phyloP scores from a whole-genome alignment of 2,113 vertebrate genomes.

The Centropristis striata region DNA sequence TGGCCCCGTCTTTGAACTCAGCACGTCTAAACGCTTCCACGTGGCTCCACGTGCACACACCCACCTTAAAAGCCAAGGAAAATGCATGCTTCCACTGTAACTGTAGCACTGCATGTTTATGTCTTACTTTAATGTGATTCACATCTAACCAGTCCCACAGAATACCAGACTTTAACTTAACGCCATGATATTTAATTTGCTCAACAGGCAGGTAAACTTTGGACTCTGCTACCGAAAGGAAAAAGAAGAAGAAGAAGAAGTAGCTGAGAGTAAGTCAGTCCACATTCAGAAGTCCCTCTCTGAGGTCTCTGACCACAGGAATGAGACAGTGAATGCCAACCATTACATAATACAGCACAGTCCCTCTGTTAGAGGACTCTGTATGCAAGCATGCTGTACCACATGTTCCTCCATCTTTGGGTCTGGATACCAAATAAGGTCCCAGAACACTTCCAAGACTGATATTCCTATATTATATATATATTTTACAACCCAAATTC shows the following conservation, averaged over 20 bases:
- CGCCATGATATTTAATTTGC: too few relatives aligned
- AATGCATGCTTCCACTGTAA: constrained; percentile 6
- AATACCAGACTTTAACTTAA: too few relatives aligned
- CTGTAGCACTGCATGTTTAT: neutral
- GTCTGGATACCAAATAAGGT: neutral
- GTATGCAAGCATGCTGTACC: constrained; percentile 23
- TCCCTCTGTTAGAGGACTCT: constrained; percentile 29
- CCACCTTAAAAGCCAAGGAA: neutral
- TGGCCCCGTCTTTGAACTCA: constrained; percentile 62
- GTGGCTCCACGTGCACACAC: constrained; percentile 61
- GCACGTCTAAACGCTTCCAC: constrained; percentile 62
- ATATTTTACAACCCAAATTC: neutral
- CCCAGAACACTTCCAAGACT: neutral
- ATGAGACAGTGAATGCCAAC: constrained; percentile 59
- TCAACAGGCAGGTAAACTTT: constrained; percentile 14
- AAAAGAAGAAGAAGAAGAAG: constrained; percentile 9
- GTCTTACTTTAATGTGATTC: too few relatives aligned
- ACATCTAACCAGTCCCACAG: too few relatives aligned
- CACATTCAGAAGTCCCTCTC: constrained; percentile 41
- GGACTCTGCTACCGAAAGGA: constrained; percentile 1
- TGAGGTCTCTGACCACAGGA: constrained; percentile 68
- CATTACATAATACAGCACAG: constrained; percentile 62
- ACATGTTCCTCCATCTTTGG: constrained; percentile 23
- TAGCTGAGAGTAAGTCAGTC: constrained; percentile 43
- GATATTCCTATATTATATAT: neutral